Evolutionary conservation across 2,797 vertebrate genomes (phyloP), one percentile per base, ranked within the genome.

Genomic region (Liparis tanakae): DNA sequence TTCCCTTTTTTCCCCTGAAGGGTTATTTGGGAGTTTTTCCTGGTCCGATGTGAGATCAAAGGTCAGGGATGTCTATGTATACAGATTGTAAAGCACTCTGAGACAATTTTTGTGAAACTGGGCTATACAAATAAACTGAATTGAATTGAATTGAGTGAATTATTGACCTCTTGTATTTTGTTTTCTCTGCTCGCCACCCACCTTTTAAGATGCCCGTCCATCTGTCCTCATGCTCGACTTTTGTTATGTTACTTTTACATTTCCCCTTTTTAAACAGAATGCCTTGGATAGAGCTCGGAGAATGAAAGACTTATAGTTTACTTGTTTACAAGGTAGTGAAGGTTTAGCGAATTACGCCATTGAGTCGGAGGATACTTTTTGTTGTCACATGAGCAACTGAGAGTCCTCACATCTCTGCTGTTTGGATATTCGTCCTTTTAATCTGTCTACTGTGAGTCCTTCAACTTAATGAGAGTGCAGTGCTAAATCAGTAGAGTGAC

Each of bases 161-260:
- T 70, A 58, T 83, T 87, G 83, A 84, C 86, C 74, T 63, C 25
- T 67, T 15, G 37, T 48, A 20, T 76, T 67, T 30, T 4, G 67
- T 78, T 72, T 25, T 9, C 37, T 63, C 43, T 60, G 18, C 54
- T 56, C 18, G 18, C 56, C 25, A 41, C 6, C 22, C 36, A 79
- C 50, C 22, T 59, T 51, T 53, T 30, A 44, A 51, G 33, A 25
- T 37, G 51, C 51, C 60, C 17, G 22, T 9, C 56, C 36, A 48
- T 44, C n/a, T 71, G 15, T 61, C 33, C 63, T 34, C n/a, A 7
- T 7, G 18, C 15, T 10, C 22, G 53, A 51, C 46, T 36, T 46
- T 50, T 46, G 2, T 7, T 18, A 15, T n/a, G 53, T 34, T 6
- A 17, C 10, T 4, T 0, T 33, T 41, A 53, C 15, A 44, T 15